Evolutionary conservation across 2,888 invertebrate species (phyloP), one percentile per base, ranked within the genome.

Genomic region (Ditula angustiorana): DNA sequence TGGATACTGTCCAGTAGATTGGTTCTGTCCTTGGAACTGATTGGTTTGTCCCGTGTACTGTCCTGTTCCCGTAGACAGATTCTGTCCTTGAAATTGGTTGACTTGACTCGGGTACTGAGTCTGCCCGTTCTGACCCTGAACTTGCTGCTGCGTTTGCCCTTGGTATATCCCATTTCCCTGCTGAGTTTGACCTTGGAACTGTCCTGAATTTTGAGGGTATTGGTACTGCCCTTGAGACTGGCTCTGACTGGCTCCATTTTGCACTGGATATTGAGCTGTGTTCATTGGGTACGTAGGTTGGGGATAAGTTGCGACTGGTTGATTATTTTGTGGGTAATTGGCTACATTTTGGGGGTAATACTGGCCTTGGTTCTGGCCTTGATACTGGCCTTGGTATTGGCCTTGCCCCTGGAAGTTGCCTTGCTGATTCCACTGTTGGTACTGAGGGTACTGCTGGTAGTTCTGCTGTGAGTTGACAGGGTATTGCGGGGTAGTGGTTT

Each of bases 401-500:
- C 61, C 78, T 64, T 82, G 83, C n/a, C 68, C 71, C 41, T 78
- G 78, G 53, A 70, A 67, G 26, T 69, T 71, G 41, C 69, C 71
- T 70, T 71, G 66, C 46, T 70, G 49, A 44, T 80, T 78, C 69
- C 81, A 75, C 24, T 61, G 53, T 19, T 67, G 61, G 21, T 61
- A 44, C 60, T 75, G 81, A 2, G 78, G 80, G 41, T 79, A 80
- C 3, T 62, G 59, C 52, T 74, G 79, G 49, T 61, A 73, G 47
- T 79, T 80, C 55, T 81, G 80, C 53, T 81, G 80, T n/a, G 72
- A 68, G 50, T 69, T 65, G 21, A 67, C 50, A 46, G 68, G 69
- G 67, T 60, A 50, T 19, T 49, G 58, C 33, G 62, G 66, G 55
- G 50, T 68, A 19, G 67, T 68, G 68, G 33, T 53, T 66, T 67